Conservation (phyloP, 2,888 invertebrate genomes). For the Rhogogaster chlorosoma region DNA sequence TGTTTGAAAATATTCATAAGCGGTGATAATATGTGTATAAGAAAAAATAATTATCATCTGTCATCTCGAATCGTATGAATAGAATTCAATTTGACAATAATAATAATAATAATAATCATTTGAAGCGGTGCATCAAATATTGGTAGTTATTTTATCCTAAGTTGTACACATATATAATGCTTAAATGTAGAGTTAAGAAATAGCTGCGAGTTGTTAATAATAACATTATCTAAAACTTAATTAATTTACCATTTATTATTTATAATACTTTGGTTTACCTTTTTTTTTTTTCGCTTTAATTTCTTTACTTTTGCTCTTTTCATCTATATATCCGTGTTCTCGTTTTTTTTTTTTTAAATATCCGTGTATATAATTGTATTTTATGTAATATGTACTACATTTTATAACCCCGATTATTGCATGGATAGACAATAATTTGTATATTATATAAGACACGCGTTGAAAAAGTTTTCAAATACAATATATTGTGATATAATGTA, state of each 20-base stretch:
- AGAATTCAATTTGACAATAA: neutral
- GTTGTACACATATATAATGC: conserved; percentile 13
- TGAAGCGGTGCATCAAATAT: conserved; percentile 8
- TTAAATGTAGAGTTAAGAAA: neutral
- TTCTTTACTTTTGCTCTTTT: neutral
- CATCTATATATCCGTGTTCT: neutral
- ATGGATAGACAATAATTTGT: neutral
- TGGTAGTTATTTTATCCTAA: conserved; percentile 4
- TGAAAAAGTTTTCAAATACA: neutral
- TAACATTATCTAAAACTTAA: conserved; percentile 1
- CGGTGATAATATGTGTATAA: neutral
- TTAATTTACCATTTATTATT: conserved; percentile 11
- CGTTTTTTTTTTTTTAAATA: neutral
- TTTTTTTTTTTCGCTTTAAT: neutral
- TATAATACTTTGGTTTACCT: conserved; percentile 43
- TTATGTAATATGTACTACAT: neutral
- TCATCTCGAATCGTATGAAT: neutral
- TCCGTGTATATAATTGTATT: neutral
- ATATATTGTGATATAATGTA: too few relatives aligned
- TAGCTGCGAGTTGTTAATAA: neutral
- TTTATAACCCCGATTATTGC: neutral
- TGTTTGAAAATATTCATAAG: neutral
- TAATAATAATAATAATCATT: neutral
- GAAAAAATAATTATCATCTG: conserved; percentile 3
- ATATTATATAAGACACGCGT: neutral